Evolutionary conservation across 2,797 vertebrate genomes (phyloP).

Genomic region (Gouania willdenowi): DNA sequence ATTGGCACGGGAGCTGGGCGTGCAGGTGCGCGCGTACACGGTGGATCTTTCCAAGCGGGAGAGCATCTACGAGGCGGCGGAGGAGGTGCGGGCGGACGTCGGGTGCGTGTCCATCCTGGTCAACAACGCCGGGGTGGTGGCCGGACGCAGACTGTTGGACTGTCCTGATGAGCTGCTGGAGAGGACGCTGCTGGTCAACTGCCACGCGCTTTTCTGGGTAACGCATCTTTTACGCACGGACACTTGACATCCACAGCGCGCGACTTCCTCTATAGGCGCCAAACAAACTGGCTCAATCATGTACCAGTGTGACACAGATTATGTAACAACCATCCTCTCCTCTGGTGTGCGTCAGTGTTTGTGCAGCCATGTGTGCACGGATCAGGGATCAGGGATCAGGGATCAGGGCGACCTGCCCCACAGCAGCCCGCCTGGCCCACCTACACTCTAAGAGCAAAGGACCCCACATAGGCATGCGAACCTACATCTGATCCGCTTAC

Average conservation of each 20-base stretch:
- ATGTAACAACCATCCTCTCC: slow-evolving; percentile 18
- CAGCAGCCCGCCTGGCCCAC: no score
- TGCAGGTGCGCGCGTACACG: slow-evolving; percentile 57
- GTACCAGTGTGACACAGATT: slow-evolving; percentile 5
- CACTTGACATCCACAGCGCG: neutral
- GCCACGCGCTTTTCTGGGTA: slow-evolving; percentile 75
- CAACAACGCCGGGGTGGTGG: slow-evolving; percentile 71
- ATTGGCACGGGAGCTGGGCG: slow-evolving; percentile 50
- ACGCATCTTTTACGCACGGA: slow-evolving; percentile 21
- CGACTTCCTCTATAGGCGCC: neutral
- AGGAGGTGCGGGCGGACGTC: slow-evolving; percentile 56
- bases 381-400: no score
- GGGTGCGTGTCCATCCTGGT: slow-evolving; percentile 69
- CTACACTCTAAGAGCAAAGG: no score
- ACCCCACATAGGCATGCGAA: no score
- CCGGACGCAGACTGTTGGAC: slow-evolving; percentile 67
- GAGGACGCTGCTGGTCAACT: slow-evolving; percentile 71
- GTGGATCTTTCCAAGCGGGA: slow-evolving; percentile 61
- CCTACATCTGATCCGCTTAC: no score
- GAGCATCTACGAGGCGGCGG: slow-evolving; percentile 60
- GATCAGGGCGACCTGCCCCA: no score
- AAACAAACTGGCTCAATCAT: neutral
- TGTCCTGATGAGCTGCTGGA: slow-evolving; percentile 72
- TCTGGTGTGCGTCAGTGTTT: slow-evolving; percentile 11
- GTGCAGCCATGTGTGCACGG: slow-evolving; percentile 35